Percentiles rank a stretch among this genome's conserved stretches.
These are phyloP conservation scores for Patella depressa DNA, from an alignment of 2,888 invertebrate species.

Conservation along the genomic window DNA sequence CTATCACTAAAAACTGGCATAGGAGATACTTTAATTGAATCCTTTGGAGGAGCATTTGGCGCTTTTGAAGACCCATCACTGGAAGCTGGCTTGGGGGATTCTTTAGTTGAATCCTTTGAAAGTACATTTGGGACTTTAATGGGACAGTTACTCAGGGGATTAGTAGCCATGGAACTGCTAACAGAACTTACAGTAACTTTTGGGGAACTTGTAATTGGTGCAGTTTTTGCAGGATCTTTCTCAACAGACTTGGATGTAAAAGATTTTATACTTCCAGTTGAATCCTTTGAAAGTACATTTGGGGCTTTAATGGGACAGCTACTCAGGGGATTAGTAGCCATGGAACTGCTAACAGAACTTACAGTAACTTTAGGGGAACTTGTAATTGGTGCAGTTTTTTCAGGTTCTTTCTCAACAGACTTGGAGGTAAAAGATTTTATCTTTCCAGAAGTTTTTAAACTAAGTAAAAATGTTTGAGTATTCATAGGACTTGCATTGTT, in stretches of 20 bases:
- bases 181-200: background rate
- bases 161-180: no score
- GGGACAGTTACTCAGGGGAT: background rate
- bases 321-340: no score
- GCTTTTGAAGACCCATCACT: background rate
- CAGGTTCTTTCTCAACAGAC: background rate
- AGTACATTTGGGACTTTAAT: background rate
- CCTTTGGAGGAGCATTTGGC: background rate
- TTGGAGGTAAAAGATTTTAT: background rate
- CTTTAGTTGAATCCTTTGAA: background rate
- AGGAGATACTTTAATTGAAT: background rate
- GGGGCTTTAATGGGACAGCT: background rate
- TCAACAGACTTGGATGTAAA: background rate
- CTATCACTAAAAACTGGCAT: background rate
- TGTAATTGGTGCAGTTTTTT: background rate
- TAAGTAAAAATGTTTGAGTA: background rate
- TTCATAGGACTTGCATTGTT: background rate
- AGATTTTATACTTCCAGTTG: background rate
- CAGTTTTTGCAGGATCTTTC: background rate
- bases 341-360: no score
- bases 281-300: background rate
- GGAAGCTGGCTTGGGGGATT: background rate
- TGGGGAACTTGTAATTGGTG: background rate
- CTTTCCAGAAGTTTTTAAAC: background rate
- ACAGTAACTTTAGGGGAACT: background rate